Evolutionary conservation across 2,888 invertebrate genomes (phyloP).

Genomic region (Ochropleura leucogaster): DNA sequence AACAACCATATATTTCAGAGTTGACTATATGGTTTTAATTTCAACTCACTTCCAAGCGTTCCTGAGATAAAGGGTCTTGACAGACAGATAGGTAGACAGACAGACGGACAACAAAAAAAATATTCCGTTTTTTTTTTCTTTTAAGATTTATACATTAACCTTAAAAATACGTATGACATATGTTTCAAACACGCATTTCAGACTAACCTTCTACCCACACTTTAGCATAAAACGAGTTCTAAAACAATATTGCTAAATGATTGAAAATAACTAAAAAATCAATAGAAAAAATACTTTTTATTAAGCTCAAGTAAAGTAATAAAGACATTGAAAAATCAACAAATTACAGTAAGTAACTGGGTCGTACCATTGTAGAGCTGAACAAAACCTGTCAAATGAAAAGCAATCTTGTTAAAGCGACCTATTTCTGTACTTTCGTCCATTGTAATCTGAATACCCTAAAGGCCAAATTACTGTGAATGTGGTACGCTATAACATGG

Average conservation of each 20-base stretch:
- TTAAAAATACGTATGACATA: too few species aligned
- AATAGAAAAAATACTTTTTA: neutral
- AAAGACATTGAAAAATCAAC: constrained; percentile 1
- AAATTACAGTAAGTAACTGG: neutral
- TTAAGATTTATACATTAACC: too few species aligned
- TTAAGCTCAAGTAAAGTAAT: neutral
- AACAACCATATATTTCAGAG: too few species aligned
- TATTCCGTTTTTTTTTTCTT: too few species aligned
- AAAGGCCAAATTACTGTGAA: neutral
- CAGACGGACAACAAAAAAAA: too few species aligned
- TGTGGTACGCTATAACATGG: neutral
- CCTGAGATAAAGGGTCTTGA: too few species aligned
- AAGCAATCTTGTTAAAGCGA: constrained; percentile 32
- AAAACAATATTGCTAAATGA: neutral
- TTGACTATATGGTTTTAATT: too few species aligned
- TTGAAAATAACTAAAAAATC: neutral
- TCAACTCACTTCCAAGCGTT: too few species aligned
- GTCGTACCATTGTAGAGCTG: constrained; percentile 20
- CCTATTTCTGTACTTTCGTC: constrained; percentile 9
- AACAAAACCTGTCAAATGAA: constrained; percentile 35
- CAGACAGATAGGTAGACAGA: too few species aligned
- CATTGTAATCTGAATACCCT: constrained; percentile 24
- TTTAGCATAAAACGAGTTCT: too few species aligned
- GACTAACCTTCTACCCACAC: too few species aligned
- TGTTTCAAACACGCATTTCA: too few species aligned